A percentile compares a stretch with the other conserved stretches of the same genome.
phyloP scores from a whole-genome alignment of 2,113 vertebrate species.

The Entelurus aequoreus region DNA sequence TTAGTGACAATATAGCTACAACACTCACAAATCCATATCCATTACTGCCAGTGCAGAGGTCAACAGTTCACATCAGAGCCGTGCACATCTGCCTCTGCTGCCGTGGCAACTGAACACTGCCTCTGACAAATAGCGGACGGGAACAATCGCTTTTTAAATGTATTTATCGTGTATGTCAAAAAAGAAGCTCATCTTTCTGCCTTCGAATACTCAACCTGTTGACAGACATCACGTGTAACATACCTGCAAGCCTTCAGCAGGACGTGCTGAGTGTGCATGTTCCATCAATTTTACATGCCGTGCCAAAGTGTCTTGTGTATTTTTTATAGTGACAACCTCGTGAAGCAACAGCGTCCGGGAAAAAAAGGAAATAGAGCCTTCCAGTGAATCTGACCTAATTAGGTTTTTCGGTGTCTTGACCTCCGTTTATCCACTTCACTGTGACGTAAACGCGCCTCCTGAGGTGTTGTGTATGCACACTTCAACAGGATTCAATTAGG shows the following conservation, averaged over 20 bases:
- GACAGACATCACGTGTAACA: background rate
- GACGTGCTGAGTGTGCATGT: slow-evolving; percentile 15
- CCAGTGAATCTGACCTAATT: slow-evolving; percentile 46
- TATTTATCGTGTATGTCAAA: background rate
- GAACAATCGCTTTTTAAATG: no score
- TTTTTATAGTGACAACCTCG: slow-evolving; percentile 6
- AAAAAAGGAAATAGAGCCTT: background rate
- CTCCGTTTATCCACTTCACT: slow-evolving; percentile 40
- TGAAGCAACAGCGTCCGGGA: background rate
- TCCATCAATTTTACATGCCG: slow-evolving; percentile 49
- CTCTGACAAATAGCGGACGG: background rate
- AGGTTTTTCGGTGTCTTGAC: slow-evolving; percentile 40
- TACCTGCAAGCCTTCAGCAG: slow-evolving; percentile 27
- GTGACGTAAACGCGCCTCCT: slow-evolving; percentile 27
- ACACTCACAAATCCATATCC: slow-evolving; percentile 56
- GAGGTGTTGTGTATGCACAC: slow-evolving; percentile 5
- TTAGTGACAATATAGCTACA: slow-evolving; percentile 29
- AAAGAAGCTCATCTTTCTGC: background rate
- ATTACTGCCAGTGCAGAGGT: slow-evolving; percentile 55
- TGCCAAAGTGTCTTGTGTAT: slow-evolving; percentile 4
- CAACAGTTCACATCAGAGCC: slow-evolving; percentile 59
- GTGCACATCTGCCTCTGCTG: slow-evolving; percentile 62
- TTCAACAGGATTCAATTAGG: background rate
- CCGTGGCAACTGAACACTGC: slow-evolving; percentile 53
- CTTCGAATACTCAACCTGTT: background rate